Evolutionary conservation across 2,797 vertebrate species (phyloP).

Genomic region (Gastrophryne carolinensis): DNA sequence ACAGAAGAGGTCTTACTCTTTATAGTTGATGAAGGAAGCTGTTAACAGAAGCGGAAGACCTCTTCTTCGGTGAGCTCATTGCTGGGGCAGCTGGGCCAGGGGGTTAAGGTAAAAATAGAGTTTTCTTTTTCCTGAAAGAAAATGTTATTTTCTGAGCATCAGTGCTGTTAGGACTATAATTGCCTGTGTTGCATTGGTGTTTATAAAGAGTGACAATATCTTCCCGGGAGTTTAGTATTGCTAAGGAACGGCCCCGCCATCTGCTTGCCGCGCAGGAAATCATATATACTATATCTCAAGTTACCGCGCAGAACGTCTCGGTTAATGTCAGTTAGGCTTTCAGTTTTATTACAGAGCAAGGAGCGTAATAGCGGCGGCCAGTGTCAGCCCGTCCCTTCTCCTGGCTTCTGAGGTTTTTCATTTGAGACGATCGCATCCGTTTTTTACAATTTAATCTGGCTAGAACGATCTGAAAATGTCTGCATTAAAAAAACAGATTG

Average conservation of each 20-base stretch:
- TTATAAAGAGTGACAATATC: constrained; percentile 18
- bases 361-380: background rate
- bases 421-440: constrained; percentile 4
- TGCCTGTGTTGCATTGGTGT: background rate
- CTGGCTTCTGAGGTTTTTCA: background rate
- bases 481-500: constrained; percentile 19
- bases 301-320: background rate
- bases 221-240: constrained; percentile 41
- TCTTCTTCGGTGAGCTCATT: too few species aligned
- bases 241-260: constrained; percentile 11
- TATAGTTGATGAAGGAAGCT: too few species aligned
- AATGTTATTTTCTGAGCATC: constrained; percentile 36
- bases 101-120: too few species aligned
- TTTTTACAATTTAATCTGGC: constrained; percentile 18
- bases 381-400: background rate
- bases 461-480: constrained; percentile 4
- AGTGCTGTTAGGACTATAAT: constrained; percentile 33
- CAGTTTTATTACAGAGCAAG: background rate
- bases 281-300: background rate
- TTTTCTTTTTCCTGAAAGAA: too few species aligned
- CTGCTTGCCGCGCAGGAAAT: constrained; percentile 35
- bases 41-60: too few species aligned
- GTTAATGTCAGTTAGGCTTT: background rate
- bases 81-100: too few species aligned
- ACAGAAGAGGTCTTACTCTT: too few species aligned